phyloP scores from a whole-genome alignment of 2,888 invertebrate species.

The Sphaeridia pumilis region DNA sequence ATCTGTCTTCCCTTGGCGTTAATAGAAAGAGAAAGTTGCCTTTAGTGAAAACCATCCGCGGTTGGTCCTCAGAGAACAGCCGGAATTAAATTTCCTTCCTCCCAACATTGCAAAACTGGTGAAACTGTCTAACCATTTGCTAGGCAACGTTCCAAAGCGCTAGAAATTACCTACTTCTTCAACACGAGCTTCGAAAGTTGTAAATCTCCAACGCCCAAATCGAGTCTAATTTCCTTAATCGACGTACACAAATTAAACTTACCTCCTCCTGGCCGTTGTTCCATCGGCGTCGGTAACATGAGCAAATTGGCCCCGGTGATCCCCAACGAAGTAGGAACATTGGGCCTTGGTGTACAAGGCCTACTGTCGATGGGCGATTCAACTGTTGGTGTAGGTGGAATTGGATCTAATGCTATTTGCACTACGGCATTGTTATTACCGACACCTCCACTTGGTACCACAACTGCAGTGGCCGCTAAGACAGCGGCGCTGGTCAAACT shows the following conservation, averaged over 20 bases:
- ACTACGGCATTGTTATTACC: too few species aligned
- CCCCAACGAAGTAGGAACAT: neutral
- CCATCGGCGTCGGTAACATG: slow-evolving; percentile 19
- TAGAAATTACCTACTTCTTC: too few species aligned
- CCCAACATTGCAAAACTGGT: too few species aligned
- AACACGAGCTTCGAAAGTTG: neutral
- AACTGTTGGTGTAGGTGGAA: slow-evolving; percentile 8
- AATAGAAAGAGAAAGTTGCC: too few species aligned
- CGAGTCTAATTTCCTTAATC: neutral
- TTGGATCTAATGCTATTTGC: slow-evolving; percentile 32
- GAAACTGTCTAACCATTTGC: too few species aligned
- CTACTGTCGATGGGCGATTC: neutral
- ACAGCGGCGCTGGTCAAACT: slow-evolving; percentile 13
- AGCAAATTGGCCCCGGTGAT: slow-evolving; percentile 12
- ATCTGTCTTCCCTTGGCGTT: too few species aligned
- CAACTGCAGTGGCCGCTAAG: too few species aligned
- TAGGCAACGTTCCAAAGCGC: too few species aligned
- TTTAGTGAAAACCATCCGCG: too few species aligned
- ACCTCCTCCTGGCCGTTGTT: slow-evolving; percentile 12
- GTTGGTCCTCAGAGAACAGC: too few species aligned
- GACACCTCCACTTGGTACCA: too few species aligned
- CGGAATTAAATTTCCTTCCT: too few species aligned
- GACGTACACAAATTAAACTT: neutral
- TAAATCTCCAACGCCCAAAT: neutral
- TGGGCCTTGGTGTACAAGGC: neutral